Evolutionary conservation across 64 coral and sea anemone genomes (phyloP).

Genomic region (Catalaphyllia jardinei): DNA sequence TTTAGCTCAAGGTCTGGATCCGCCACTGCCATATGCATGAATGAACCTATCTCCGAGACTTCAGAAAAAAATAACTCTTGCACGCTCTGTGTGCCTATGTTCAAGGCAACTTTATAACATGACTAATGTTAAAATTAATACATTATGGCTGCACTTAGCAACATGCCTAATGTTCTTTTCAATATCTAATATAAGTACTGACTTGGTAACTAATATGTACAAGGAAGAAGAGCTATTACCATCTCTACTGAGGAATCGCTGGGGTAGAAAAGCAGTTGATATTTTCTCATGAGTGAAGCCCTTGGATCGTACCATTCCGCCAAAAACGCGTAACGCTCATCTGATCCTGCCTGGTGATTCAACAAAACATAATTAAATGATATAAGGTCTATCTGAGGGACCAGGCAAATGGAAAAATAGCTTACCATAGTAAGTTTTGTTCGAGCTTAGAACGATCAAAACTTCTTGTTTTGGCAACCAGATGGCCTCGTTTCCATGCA

Average conservation of each 20-base stretch:
- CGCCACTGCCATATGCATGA: too few relatives aligned
- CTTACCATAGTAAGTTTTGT: conserved; percentile 1
- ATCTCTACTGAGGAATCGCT: conserved; percentile 86
- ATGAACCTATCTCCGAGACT: too few relatives aligned
- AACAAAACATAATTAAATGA: conserved; percentile 24
- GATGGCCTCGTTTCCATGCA: conserved; percentile 67
- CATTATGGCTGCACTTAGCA: too few relatives aligned
- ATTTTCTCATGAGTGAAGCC: conserved; percentile 90
- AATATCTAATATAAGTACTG: not conserved
- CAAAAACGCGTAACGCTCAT: conserved; percentile 86
- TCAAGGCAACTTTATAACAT: too few relatives aligned
- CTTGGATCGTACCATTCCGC: conserved; percentile 92
- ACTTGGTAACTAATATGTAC: not conserved
- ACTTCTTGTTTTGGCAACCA: conserved; percentile 77
- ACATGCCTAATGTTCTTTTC: not conserved
- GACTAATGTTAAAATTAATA: too few relatives aligned
- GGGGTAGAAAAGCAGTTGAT: conserved; percentile 87
- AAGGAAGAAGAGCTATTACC: conserved; percentile 7
- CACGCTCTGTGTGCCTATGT: too few relatives aligned
- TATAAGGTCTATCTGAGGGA: not conserved
- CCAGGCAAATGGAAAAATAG: not conserved
- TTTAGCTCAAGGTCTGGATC: too few relatives aligned
- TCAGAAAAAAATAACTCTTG: too few relatives aligned
- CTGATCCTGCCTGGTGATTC: conserved; percentile 63
- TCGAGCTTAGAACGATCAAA: not conserved